Conservation (phyloP, 2,113 vertebrate genomes). For the Axis porcinus region DNA sequence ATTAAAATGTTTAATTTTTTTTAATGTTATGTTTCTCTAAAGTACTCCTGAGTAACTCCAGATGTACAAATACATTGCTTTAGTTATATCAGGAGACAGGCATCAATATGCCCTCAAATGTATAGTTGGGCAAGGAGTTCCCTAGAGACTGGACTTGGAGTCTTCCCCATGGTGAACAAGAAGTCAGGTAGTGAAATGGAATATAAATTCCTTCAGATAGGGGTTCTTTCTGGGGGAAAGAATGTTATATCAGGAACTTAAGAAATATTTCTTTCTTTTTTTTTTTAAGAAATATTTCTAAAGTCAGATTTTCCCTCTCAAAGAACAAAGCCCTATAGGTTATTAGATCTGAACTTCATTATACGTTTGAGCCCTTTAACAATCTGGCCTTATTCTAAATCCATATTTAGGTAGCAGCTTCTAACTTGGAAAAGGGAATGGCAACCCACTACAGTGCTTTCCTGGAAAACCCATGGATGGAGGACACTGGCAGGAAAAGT, state of each 20-base stretch:
- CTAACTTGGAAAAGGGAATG: not conserved
- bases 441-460: not conserved
- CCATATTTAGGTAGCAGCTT: not conserved
- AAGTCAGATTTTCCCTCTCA: not conserved
- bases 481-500: not conserved
- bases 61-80: not conserved
- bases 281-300: not conserved
- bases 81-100: not conserved
- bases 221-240: not conserved
- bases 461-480: not conserved
- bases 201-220: not conserved
- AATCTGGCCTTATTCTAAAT: not conserved
- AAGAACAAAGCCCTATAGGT: not conserved
- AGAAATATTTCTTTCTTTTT: not conserved
- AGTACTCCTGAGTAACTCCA: not conserved
- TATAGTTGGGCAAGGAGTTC: not conserved
- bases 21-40: not conserved
- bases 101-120: not conserved
- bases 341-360: not conserved
- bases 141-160: not conserved
- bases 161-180: not conserved
- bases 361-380: not conserved
- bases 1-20: not conserved
- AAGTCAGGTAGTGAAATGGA: not conserved
- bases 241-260: accelerated